A percentile compares a stretch with the other conserved stretches of the same genome.
These are phyloP conservation scores for Caenorhabditis plicata DNA, from an alignment of 2,888 invertebrate species.

Conservation along the genomic window DNA sequence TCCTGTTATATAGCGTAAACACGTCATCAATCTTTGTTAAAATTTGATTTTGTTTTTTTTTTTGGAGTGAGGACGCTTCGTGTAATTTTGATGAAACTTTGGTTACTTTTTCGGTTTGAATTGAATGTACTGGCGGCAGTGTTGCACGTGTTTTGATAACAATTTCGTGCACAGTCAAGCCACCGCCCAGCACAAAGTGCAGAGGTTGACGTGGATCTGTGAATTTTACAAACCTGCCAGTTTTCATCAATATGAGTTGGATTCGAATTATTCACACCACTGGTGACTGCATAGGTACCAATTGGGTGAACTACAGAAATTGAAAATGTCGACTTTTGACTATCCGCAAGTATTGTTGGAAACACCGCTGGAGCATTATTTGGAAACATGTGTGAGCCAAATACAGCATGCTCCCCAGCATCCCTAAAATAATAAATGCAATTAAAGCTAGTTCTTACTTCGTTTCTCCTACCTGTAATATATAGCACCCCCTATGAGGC, in stretches of 20 bases:
- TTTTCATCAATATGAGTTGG: conserved; percentile 29
- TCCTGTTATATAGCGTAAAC: too few species aligned
- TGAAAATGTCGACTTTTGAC: conserved; percentile 31
- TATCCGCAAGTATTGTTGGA: conserved; percentile 21
- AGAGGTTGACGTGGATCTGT: too few species aligned
- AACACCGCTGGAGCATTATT: conserved; percentile 35
- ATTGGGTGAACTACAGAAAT: conserved; percentile 39
- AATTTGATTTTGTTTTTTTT: too few species aligned
- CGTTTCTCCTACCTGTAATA: conserved; percentile 45
- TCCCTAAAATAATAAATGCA: conserved; percentile 40
- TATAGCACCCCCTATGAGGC: conserved; percentile 37
- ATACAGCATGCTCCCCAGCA: conserved; percentile 46
- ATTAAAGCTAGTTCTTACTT: too few species aligned
- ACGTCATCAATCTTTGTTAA: too few species aligned
- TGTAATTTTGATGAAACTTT: too few species aligned
- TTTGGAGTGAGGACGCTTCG: too few species aligned
- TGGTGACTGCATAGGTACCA: conserved; percentile 33
- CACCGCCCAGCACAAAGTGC: too few species aligned
- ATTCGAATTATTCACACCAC: conserved; percentile 13
- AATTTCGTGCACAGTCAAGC: too few species aligned
- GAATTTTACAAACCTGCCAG: conserved; percentile 38
- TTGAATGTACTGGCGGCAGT: too few species aligned
- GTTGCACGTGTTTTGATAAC: too few species aligned
- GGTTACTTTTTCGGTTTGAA: too few species aligned
- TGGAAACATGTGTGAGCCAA: conserved; percentile 37